Percentiles rank a stretch among this genome's conserved stretches.
Conservation (phyloP, 2,797 vertebrate genomes). For the Hapalemur alaotrensis region DNA sequence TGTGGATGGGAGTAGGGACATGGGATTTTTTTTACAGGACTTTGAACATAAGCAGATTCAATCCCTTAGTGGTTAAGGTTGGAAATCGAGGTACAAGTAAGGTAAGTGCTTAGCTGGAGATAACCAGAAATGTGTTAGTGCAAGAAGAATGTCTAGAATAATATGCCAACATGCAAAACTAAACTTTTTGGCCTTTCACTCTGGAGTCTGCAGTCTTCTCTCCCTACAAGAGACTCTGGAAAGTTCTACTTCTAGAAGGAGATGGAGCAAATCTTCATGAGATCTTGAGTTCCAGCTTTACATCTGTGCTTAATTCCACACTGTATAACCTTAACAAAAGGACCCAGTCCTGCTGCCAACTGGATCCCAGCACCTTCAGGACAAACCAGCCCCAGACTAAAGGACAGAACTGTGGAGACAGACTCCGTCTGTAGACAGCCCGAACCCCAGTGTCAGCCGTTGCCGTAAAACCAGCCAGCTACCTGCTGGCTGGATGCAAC, state of each 20-base stretch:
- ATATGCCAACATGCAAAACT: rapidly evolving
- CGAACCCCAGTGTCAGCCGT: too few species aligned
- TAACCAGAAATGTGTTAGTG: background rate
- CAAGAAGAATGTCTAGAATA: background rate
- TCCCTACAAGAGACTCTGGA: background rate
- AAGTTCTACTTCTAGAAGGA: background rate
- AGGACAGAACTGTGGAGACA: rapidly evolving
- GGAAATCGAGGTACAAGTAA: background rate
- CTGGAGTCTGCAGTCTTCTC: background rate
- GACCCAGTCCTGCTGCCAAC: rapidly evolving
- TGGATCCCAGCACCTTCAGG: rapidly evolving
- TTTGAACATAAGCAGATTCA: too few species aligned
- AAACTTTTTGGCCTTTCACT: rapidly evolving
- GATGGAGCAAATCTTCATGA: rapidly evolving
- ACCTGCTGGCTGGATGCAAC: rapidly evolving
- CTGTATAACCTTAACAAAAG: rapidly evolving
- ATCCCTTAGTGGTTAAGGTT: rapidly evolving
- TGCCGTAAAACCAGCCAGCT: rapidly evolving
- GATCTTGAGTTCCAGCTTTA: too few species aligned
- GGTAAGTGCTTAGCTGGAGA: too few species aligned
- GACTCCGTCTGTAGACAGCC: rapidly evolving
- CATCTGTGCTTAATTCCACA: background rate
- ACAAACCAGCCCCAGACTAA: rapidly evolving
- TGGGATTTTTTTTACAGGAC: too few species aligned
- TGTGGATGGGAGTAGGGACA: rapidly evolving